These are phyloP conservation scores for Terrapene triunguis DNA, from an alignment of 2,113 vertebrate genomes.

Conservation along the genomic window DNA sequence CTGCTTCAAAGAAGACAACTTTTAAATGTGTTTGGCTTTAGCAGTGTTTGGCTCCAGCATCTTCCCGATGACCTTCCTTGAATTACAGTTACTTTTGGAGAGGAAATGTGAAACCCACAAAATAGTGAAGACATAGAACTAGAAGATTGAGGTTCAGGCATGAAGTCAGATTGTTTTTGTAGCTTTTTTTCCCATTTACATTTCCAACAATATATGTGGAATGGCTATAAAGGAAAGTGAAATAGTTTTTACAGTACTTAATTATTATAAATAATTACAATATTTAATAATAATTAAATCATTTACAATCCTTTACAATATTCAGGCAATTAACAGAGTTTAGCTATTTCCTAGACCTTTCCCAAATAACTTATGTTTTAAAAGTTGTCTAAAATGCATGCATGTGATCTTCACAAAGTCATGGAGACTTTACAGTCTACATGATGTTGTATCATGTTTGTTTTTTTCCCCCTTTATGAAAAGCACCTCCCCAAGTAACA, in stretches of 20 bases:
- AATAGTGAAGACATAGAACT: neutral
- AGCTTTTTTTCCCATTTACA: neutral
- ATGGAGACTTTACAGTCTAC: neutral
- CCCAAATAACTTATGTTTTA: neutral
- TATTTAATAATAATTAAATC: neutral
- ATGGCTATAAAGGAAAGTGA: neutral
- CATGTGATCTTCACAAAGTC: neutral
- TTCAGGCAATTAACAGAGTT: neutral
- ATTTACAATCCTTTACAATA: neutral
- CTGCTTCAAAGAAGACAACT: conserved; percentile 34
- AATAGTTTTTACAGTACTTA: neutral
- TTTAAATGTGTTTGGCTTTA: neutral
- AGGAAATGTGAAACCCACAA: neutral
- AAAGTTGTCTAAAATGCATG: neutral
- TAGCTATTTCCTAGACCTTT: neutral
- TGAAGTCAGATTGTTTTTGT: neutral
- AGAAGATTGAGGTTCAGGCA: neutral
- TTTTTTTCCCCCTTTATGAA: neutral
- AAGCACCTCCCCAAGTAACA: neutral
- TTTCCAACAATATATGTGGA: neutral
- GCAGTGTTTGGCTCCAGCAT: neutral
- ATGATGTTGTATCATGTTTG: too few relatives aligned
- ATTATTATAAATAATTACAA: neutral
- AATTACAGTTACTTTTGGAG: neutral
- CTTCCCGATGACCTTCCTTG: neutral